Base-by-base conservation (phyloP, 2,888 invertebrate species). In the Eupeodes luniger region DNA sequence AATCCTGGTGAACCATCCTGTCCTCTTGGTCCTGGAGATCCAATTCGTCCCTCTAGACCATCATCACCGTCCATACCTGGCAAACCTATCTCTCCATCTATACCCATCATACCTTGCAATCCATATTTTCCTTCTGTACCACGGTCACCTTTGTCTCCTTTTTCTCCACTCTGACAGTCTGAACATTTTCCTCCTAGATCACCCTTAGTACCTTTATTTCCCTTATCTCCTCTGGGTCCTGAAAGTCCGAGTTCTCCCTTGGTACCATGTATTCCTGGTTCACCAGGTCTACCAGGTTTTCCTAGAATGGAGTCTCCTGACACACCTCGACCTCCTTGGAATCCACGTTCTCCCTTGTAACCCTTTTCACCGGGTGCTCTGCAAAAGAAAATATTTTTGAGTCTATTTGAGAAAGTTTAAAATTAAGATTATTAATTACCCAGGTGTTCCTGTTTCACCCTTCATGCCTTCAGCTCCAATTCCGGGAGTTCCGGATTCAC, bases 241-340 rank as follows among this genome's bases (percentile, higher is more conserved):
- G 96, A 96, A 59, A 91, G 91, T n/a, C 97, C 97, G 96, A 95
- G 86, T 94, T 94, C 94, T 76, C 96, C 96, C 90, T 94, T 94
- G 90, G 96, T 96, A 89, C 98, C 98, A 27, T 94, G 94, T 3
- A 94, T 93, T 51, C 98, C 98, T 89, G 95, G 94, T 77, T 94
- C 94, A 62, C 97, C 98, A 5, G 96, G 96, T 36, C 94, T 93
- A 80, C 98, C 98, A 14, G 97, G 96, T 89, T 96, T 96, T 66
- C 98, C 98, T 87, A 96, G 95, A 74, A 95, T 94, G 0, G 97
- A 96, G 92, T 97, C 97, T 47, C 98, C 98, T 11, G 97, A 97
- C 40, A 94, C 94, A 90, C 98, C 98, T 92, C 96, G 94, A 70
- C 95, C 93, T 53, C 98, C 98, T 74, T 94, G 94, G 90, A 96